Evolutionary conservation across 2,888 invertebrate genomes (phyloP).

Genomic region (Drosophila nigricruria): DNA sequence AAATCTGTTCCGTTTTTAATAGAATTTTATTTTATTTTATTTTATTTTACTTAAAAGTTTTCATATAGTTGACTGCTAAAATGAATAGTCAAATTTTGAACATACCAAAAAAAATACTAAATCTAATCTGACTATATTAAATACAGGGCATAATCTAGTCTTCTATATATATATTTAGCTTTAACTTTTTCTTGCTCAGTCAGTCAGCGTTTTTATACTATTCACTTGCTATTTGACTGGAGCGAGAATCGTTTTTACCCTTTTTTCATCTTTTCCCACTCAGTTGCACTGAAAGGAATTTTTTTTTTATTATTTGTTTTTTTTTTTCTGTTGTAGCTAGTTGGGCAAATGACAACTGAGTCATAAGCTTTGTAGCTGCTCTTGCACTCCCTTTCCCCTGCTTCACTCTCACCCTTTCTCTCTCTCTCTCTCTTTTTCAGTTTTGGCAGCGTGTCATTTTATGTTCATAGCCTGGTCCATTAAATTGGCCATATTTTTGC

Average conservation of each 20-base stretch:
- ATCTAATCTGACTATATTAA: not conserved
- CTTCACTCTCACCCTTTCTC: not conserved
- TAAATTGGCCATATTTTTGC: constrained; percentile 73
- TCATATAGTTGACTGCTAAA: too few species aligned
- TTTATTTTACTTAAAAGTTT: too few species aligned
- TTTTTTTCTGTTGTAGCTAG: not conserved
- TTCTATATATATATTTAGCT: not conserved
- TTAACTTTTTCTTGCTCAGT: not conserved
- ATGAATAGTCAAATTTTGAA: not conserved
- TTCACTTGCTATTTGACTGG: not conserved
- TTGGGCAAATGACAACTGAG: constrained; percentile 11
- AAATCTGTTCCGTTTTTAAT: too few species aligned
- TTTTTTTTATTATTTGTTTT: not conserved
- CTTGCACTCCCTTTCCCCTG: too few species aligned
- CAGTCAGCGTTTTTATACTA: constrained; percentile 13
- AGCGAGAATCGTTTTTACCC: not conserved
- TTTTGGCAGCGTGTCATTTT: constrained; percentile 24
- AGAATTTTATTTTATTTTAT: too few species aligned
- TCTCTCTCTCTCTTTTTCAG: not conserved
- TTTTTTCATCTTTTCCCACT: constrained; percentile 5
- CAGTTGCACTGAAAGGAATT: constrained; percentile 41
- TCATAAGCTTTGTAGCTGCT: constrained; percentile 36
- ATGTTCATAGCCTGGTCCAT: constrained; percentile 57
- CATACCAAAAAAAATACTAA: not conserved
- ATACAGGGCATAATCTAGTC: not conserved